These are phyloP conservation scores for Hyposmocoma kahamanoa DNA, from an alignment of 1,140 invertebrate species.

Conservation along the genomic window DNA sequence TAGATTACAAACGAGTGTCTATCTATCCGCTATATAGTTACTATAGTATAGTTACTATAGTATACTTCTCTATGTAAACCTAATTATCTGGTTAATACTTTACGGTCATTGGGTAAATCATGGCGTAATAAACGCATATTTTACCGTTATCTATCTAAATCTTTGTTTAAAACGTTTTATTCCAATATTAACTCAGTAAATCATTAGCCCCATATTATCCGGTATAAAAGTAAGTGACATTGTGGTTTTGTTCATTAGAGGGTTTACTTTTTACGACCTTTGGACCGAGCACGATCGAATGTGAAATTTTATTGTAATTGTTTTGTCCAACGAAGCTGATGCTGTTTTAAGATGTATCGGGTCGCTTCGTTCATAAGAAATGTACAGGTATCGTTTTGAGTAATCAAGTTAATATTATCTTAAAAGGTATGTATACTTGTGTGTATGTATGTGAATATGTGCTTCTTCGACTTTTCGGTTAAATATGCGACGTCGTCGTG, in stretches of 20 bases:
- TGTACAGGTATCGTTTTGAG: conserved; percentile 34
- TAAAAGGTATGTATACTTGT: background rate
- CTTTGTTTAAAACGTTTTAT: conserved; percentile 35
- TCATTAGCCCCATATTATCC: conserved; percentile 28
- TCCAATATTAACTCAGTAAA: conserved; percentile 36
- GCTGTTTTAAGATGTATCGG: conserved; percentile 47
- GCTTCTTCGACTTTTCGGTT: background rate
- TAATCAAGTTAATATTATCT: background rate
- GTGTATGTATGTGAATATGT: background rate
- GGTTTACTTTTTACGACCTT: background rate
- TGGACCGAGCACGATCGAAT: background rate
- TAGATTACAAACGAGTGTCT: too few relatives aligned
- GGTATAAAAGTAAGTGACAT: conserved; percentile 28
- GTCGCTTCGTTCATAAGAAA: conserved; percentile 53
- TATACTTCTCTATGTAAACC: too few relatives aligned
- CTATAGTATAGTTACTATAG: too few relatives aligned
- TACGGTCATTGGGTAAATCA: conserved; percentile 47
- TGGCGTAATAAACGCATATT: conserved; percentile 38
- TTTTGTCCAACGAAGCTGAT: too few relatives aligned
- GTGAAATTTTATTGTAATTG: background rate
- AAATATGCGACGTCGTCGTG: too few relatives aligned
- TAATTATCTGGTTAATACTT: conserved; percentile 36
- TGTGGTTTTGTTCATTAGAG: background rate
- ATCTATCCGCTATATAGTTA: too few relatives aligned
- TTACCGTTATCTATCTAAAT: conserved; percentile 40